Evolutionary conservation across 2,888 invertebrate genomes (phyloP), one percentile per base, ranked within the genome.

Genomic region (Trissolcus brochymenae): DNA sequence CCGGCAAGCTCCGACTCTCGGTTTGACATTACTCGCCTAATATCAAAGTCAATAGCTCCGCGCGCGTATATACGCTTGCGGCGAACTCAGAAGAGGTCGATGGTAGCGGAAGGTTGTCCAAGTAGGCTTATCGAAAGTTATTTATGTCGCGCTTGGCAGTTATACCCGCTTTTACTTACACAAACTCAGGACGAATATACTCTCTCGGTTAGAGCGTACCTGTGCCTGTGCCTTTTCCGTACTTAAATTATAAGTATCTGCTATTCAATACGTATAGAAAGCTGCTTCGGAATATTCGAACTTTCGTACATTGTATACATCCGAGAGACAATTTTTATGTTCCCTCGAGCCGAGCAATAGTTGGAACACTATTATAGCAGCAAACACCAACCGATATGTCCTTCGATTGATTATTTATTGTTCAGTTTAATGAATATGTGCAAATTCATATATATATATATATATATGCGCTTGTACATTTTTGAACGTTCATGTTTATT

Each of bases 81-180:
- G 70, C 25, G 19, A 66, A 67, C 55, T 43, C 16, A 19, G 68
- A 71, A 75, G 76, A 79, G 80, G 75, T 77, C 79, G 76, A 79
- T 82, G 79, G 80, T 82, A 81, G 79, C 81, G 77, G 81, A 78
- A 81, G 79, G 74, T 75, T 81, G 80, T 82, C 80, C 79, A 76
- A 64, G 61, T 72, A 79, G 78, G 82, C 79, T 84, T 83, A 83
- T 82, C 83, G 82, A 82, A 83, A 81, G 83, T 83, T 83, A 82
- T 84, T 84, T 84, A 83, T 81, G 82, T 81, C 79, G 78, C 80
- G 80, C 71, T 78, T 79, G 79, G 79, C 81, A 73, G 79, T 80
- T 77, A 73, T 70, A 73, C 75, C 54, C 56, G 75, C 72, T 72
- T 72, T 64, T 75, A 71, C 75, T 61, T 78, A 61, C 59, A 77